Conservation (phyloP, 1,140 invertebrate genomes). For the Coelopa frigida region DNA sequence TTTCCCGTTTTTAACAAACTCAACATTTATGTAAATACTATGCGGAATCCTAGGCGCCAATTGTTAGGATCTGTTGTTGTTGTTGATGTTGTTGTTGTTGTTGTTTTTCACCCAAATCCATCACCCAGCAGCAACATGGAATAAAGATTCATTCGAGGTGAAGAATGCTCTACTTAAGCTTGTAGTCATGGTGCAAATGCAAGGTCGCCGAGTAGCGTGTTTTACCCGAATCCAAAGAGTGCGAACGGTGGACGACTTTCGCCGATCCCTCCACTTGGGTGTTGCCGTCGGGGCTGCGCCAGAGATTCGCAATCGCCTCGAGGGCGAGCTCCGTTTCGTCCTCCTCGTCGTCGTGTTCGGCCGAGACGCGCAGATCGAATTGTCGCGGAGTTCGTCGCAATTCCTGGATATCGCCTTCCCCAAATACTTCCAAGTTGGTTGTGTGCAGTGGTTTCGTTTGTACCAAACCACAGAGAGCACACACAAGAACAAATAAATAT, state of each 20-base stretch:
- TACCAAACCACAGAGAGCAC: no score
- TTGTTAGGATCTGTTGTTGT: no score
- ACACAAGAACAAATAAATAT: no score
- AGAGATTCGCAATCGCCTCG: conserved; percentile 39
- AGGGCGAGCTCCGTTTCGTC: conserved; percentile 37
- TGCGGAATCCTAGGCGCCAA: conserved; percentile 35
- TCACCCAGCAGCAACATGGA: no score
- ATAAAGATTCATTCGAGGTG: no score
- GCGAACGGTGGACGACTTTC: conserved; percentile 28
- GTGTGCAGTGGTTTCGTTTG: no score
- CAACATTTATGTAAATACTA: conserved; percentile 22
- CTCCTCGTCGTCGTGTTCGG: conserved; percentile 37
- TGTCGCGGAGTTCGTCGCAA: conserved; percentile 23
- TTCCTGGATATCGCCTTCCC: background rate
- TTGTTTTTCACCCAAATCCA: no score
- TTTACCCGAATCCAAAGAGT: conserved; percentile 26
- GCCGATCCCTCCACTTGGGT: conserved; percentile 39
- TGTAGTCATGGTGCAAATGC: conserved; percentile 41
- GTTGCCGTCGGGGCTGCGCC: conserved; percentile 34
- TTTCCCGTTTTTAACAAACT: background rate
- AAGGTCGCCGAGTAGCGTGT: conserved; percentile 35
- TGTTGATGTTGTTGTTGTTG: no score
- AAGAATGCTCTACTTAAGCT: no score
- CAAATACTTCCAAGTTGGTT: no score
- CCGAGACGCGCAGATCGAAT: conserved; percentile 36